A percentile compares a stretch with the other conserved stretches of the same genome.
phyloP scores from a whole-genome alignment of 2,113 vertebrate genomes.

The Leucopsar rothschildi region DNA sequence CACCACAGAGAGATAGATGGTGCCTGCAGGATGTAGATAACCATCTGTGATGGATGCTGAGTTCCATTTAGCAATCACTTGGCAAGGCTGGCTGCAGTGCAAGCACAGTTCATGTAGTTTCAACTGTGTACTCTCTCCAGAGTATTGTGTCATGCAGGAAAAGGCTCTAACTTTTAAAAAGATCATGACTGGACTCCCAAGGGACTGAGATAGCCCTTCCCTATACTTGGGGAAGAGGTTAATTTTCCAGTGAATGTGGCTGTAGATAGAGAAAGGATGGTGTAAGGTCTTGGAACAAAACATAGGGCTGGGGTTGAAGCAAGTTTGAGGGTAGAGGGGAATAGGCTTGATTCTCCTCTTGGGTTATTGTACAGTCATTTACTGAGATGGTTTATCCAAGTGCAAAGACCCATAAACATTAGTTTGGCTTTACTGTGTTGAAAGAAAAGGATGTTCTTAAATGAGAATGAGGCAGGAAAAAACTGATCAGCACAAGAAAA shows the following conservation, averaged over 20 bases:
- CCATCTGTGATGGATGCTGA: not conserved
- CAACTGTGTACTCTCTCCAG: not conserved
- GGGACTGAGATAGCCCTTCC: not conserved
- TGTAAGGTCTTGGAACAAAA: constrained; percentile 52
- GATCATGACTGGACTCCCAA: not conserved
- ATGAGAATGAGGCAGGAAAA: not conserved
- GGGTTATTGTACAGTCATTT: not conserved
- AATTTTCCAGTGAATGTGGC: not conserved
- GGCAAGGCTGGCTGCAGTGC: not conserved
- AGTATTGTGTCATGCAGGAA: constrained; percentile 49
- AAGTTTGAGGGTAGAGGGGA: constrained; percentile 48
- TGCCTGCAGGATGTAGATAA: not conserved
- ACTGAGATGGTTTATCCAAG: not conserved
- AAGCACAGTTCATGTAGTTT: not conserved
- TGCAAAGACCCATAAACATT: not conserved
- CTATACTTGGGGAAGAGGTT: constrained; percentile 29
- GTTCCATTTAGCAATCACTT: constrained; percentile 21
- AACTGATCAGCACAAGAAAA: not conserved
- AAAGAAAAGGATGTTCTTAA: not conserved
- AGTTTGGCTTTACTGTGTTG: not conserved
- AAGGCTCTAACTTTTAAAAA: constrained; percentile 15
- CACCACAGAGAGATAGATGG: not conserved
- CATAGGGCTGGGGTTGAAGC: not conserved
- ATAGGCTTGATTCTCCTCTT: not conserved
- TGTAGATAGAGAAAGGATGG: constrained; percentile 2